These are phyloP conservation scores for Sakesphorus luctuosus DNA, from an alignment of 2,113 vertebrate species.

Conservation along the genomic window DNA sequence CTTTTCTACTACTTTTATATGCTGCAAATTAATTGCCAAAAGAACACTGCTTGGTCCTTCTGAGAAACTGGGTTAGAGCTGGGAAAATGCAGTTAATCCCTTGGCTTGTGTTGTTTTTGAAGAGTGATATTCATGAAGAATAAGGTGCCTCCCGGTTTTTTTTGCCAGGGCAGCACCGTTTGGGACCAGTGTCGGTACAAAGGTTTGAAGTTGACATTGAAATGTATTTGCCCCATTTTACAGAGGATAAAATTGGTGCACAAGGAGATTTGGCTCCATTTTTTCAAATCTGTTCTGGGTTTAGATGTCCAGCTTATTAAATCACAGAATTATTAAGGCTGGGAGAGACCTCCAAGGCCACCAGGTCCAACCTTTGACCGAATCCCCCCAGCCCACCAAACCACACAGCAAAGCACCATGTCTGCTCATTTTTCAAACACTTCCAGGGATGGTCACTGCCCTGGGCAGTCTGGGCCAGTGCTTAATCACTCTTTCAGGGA, in stretches of 20 bases:
- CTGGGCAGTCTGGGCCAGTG: background rate
- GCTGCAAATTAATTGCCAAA: background rate
- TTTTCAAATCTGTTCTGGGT: background rate
- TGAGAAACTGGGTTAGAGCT: background rate
- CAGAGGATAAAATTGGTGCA: background rate
- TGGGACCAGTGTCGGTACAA: background rate
- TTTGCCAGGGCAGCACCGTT: rapidly evolving
- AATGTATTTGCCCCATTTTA: background rate
- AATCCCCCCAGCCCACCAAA: background rate
- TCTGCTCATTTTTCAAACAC: rapidly evolving
- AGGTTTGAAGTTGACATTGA: rapidly evolving
- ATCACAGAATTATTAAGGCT: background rate
- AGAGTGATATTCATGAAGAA: rapidly evolving
- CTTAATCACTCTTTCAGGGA: background rate
- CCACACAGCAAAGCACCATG: background rate
- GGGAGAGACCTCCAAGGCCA: background rate
- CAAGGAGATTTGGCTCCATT: background rate
- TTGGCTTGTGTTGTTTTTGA: background rate
- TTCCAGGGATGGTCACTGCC: background rate
- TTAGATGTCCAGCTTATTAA: background rate
- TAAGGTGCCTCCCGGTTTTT: background rate
- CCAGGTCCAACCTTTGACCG: background rate
- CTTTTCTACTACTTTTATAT: background rate
- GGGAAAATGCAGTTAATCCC: background rate
- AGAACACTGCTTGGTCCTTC: background rate